Base-by-base conservation (phyloP, 1,140 invertebrate genomes). In the Ceratoteleas bidentatus region DNA sequence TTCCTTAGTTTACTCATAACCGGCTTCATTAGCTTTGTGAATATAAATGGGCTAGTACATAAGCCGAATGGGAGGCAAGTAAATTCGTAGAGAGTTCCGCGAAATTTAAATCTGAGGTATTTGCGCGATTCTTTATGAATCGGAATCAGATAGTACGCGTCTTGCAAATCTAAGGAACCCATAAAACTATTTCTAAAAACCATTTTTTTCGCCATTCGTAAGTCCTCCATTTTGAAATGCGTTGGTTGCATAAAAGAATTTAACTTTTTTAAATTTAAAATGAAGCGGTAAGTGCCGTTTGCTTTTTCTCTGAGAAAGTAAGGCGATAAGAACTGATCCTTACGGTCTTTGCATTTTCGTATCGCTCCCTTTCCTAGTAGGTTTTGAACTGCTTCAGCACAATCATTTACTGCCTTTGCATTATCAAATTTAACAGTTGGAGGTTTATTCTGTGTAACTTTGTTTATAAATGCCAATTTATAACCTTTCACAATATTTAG, bases 41-140 rank as follows among this genome's bases (percentile, higher is more conserved):
- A 57, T 14, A 57, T n/a, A 24, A 36, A 65, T 2, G 72, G 72
- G 24, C 50, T 54, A 10, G 43, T 58, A 33, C 24, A 47, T 10
- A 75, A 33, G 6, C 72, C 72, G 9, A 65, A 75, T 7, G 72
- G 72, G 10, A 74, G 43, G 43, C 70, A 74, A 32, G 36, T 64
- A 14, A 64, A 74, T 13, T 74, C 50, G 40, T 24, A 75, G 0
- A 75, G 24, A n/a, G 32, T 9, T 45, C 61, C 52, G 32, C 38
- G 7, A 33, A 65, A 75, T 9, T 45, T 2, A 40, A 75, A 75
- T 15, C 61, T 47, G 3, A 75, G 9, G 45, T 47, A 75, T 32
- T 58, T 75, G 4, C 14, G 34, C 3, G 0, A 32, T 15, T 32
- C 4, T 0, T 60, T 32, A 8, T 49, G 10, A 0, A 70, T 15